Evolutionary conservation across 1,140 invertebrate genomes (phyloP).

Genomic region (Bombus sibiricus): DNA sequence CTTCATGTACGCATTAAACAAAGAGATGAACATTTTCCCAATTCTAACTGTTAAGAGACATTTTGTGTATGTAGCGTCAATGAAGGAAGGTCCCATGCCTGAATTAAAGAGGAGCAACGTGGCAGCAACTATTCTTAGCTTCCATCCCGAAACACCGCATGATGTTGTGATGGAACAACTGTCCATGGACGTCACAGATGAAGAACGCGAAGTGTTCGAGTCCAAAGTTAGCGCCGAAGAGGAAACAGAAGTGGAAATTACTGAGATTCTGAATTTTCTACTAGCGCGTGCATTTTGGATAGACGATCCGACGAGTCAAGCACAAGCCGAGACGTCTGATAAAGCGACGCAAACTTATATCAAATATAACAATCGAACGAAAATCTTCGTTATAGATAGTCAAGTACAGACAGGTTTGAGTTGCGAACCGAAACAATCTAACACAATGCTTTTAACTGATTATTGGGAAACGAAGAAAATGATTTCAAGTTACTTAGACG

Average conservation of each 20-base stretch:
- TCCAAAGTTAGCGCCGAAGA: neutral
- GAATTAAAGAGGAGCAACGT: slow-evolving; percentile 41
- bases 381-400: slow-evolving; percentile 50
- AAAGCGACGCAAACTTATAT: slow-evolving; percentile 53
- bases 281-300: slow-evolving; percentile 62
- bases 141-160: slow-evolving; percentile 7
- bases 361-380: slow-evolving; percentile 46
- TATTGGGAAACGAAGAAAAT: slow-evolving; percentile 52
- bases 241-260: neutral
- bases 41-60: neutral
- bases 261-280: slow-evolving; percentile 55
- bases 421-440: slow-evolving; percentile 63
- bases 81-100: slow-evolving; percentile 49
- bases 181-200: neutral
- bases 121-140: slow-evolving; percentile 49
- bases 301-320: slow-evolving; percentile 37
- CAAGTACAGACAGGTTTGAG: slow-evolving; percentile 62
- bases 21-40: neutral
- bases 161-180: neutral
- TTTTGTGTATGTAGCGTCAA: slow-evolving; percentile 27
- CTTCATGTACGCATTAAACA: neutral
- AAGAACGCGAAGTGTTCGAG: neutral
- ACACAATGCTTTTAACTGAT: slow-evolving; percentile 53
- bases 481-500: slow-evolving; percentile 31
- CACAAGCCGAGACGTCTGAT: neutral